Evolutionary conservation across 2,113 vertebrate species (phyloP).

Genomic region (Pongo pygmaeus): DNA sequence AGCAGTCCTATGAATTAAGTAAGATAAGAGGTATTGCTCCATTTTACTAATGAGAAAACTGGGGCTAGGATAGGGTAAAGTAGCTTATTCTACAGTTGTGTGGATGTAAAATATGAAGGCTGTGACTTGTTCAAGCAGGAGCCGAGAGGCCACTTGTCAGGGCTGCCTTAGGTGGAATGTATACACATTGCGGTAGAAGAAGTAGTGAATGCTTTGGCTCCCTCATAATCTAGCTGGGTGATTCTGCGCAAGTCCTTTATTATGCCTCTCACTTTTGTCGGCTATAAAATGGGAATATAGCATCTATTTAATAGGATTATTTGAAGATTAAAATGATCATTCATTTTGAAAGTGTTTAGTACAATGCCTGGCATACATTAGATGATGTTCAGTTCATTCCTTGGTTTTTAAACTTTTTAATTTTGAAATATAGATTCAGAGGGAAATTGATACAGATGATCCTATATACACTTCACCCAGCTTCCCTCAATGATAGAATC

Average conservation of each 20-base stretch:
- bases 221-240: background rate
- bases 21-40: background rate
- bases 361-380: background rate
- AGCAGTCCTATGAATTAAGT: background rate
- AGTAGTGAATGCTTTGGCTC: background rate
- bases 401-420: background rate
- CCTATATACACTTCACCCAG: background rate
- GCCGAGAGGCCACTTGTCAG: background rate
- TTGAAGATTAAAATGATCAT: slow-evolving; percentile 19
- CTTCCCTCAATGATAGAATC: background rate
- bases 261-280: background rate
- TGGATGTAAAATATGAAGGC: background rate
- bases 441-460: background rate
- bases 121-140: background rate
- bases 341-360: slow-evolving; percentile 24
- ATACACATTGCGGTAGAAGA: background rate
- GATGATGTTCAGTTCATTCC: background rate
- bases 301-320: background rate
- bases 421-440: background rate
- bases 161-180: background rate
- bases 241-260: slow-evolving; percentile 15
- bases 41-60: slow-evolving; percentile 54
- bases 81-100: background rate
- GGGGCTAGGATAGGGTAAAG: background rate
- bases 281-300: background rate